Evolutionary conservation across 2,888 invertebrate genomes (phyloP).

Genomic region (Panorpa germanica): DNA sequence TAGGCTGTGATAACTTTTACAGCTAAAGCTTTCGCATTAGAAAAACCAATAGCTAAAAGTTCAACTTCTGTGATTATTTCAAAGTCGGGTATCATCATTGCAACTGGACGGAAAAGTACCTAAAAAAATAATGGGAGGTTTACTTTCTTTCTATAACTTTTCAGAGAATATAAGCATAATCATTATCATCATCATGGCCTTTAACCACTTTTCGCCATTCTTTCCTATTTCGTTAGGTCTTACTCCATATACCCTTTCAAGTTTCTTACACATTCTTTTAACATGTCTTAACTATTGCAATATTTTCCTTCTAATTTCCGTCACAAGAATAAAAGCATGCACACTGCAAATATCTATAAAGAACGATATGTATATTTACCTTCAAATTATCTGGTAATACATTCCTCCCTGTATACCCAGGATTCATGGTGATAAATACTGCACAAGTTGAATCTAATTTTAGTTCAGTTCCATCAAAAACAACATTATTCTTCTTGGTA

Average conservation of each 20-base stretch:
- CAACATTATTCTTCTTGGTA: constrained; percentile 50
- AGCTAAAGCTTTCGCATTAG: constrained; percentile 70
- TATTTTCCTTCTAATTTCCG: too few species aligned
- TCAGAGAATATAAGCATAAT: too few species aligned
- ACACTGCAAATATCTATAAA: too few species aligned
- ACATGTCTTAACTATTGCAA: too few species aligned
- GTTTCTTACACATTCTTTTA: too few species aligned
- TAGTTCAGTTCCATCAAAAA: constrained; percentile 80
- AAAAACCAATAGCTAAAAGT: constrained; percentile 80
- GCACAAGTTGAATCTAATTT: constrained; percentile 73
- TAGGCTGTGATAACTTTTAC: constrained; percentile 92
- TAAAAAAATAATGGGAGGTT: too few species aligned
- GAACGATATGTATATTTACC: constrained; percentile 27
- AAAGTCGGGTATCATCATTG: constrained; percentile 97
- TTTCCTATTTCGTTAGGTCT: too few species aligned
- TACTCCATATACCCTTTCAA: too few species aligned
- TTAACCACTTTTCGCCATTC: too few species aligned
- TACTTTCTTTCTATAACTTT: too few species aligned
- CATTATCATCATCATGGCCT: too few species aligned
- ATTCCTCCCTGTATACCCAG: constrained; percentile 79
- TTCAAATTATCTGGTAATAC: constrained; percentile 90
- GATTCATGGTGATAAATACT: constrained; percentile 93
- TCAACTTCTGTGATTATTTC: constrained; percentile 89
- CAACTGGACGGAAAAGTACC: constrained; percentile 83
- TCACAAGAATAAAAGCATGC: too few species aligned